phyloP scores from a whole-genome alignment of 2,113 vertebrate species.

The Leucosticte australis region DNA sequence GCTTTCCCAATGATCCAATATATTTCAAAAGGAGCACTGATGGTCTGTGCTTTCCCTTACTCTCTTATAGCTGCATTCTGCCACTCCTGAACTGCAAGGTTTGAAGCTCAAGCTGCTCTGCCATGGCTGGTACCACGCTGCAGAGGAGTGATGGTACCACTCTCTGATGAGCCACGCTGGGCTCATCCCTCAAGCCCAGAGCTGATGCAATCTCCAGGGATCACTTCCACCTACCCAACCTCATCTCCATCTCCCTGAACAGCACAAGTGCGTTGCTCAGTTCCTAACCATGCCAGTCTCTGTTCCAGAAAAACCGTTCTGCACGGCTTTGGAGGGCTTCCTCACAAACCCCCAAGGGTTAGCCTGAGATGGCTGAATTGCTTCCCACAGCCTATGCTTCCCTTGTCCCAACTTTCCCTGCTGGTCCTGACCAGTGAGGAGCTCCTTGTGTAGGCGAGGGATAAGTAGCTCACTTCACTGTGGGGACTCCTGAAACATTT shows the following conservation, averaged over 20 bases:
- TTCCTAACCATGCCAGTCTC: not conserved
- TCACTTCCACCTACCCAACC: not conserved
- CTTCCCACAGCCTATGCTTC: not conserved
- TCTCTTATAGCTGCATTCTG: not conserved
- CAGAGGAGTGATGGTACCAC: not conserved
- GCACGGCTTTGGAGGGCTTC: accelerated
- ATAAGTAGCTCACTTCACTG: not conserved
- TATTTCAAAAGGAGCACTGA: not conserved
- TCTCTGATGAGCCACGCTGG: not conserved
- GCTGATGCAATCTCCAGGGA: accelerated
- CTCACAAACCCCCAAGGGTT: not conserved
- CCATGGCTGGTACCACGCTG: accelerated
- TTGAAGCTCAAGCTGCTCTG: not conserved
- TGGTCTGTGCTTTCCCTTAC: not conserved
- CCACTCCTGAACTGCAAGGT: not conserved
- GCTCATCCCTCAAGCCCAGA: not conserved
- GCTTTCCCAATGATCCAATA: not conserved
- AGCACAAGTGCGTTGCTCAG: not conserved
- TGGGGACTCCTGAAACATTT: not conserved
- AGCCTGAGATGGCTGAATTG: not conserved
- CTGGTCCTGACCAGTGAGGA: not conserved
- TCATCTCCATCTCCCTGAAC: not conserved
- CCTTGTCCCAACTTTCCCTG: not conserved
- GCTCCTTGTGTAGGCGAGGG: not conserved
- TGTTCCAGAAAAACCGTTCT: not conserved